Conservation (phyloP, 2,797 vertebrate species). For the Syndactyla subalaris region DNA sequence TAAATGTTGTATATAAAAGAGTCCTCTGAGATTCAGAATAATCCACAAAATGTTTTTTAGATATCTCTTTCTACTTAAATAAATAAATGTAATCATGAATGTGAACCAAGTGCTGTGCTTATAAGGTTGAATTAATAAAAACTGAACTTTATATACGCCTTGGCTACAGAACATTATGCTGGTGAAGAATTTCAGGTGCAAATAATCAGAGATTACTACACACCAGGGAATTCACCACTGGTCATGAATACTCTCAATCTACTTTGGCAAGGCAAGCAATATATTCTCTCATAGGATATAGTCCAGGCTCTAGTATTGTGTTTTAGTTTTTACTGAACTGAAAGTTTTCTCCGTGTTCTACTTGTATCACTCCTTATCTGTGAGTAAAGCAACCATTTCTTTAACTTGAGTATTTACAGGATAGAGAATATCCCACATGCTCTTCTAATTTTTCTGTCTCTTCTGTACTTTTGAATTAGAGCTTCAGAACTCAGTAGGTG, state of each 20-base stretch:
- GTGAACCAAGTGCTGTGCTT: slow-evolving; percentile 57
- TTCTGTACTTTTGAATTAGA: background rate
- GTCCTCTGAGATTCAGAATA: slow-evolving; percentile 53
- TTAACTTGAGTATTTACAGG: background rate
- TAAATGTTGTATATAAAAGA: slow-evolving; percentile 48
- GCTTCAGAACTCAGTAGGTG: background rate
- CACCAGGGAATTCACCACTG: slow-evolving; percentile 31
- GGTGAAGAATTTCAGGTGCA: slow-evolving; percentile 66
- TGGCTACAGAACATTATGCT: slow-evolving; percentile 59
- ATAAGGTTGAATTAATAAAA: slow-evolving; percentile 75
- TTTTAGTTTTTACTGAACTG: background rate
- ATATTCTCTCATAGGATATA: background rate
- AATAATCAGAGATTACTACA: slow-evolving; percentile 59
- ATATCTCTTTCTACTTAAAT: slow-evolving; percentile 66
- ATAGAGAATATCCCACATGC: background rate
- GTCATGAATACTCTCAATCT: slow-evolving; percentile 50
- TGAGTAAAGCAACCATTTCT: background rate
- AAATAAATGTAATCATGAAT: slow-evolving; percentile 68
- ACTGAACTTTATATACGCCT: slow-evolving; percentile 58
- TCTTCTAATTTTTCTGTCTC: background rate
- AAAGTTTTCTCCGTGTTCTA: background rate
- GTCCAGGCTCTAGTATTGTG: slow-evolving; percentile 4
- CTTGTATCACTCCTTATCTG: background rate
- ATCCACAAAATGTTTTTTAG: slow-evolving; percentile 58
- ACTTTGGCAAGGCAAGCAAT: slow-evolving; percentile 23